These are phyloP conservation scores for Poicephalus meyeri DNA, from an alignment of 2,113 vertebrate genomes.

Conservation along the genomic window DNA sequence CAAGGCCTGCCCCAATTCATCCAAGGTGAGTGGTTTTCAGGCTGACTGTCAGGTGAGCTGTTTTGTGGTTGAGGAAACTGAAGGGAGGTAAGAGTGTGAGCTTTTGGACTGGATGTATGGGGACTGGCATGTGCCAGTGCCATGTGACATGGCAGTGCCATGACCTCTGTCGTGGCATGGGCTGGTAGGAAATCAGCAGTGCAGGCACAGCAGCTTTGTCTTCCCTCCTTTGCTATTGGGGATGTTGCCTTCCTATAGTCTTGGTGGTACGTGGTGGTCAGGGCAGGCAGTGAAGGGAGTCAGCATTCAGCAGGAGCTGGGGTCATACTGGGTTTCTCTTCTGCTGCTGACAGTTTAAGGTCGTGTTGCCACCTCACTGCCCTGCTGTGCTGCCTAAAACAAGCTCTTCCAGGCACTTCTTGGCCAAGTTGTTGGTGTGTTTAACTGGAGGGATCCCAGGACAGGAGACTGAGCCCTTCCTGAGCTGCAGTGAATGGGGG, in stretches of 20 bases:
- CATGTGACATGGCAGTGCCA: too few species aligned
- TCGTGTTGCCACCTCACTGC: neutral
- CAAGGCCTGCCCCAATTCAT: too few species aligned
- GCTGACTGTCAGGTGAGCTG: too few species aligned
- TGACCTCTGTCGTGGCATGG: neutral
- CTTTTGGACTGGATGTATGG: too few species aligned
- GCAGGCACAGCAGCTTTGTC: fast-evolving
- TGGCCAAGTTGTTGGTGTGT: neutral
- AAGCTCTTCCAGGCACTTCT: fast-evolving
- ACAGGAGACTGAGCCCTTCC: neutral
- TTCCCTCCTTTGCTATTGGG: neutral
- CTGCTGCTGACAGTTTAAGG: neutral
- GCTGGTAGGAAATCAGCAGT: neutral
- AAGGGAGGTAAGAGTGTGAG: too few species aligned
- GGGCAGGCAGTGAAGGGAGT: neutral
- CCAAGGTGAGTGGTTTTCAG: too few species aligned
- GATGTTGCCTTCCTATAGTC: neutral
- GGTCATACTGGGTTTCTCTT: neutral
- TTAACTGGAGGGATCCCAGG: neutral
- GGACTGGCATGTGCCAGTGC: neutral
- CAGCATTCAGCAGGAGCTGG: neutral
- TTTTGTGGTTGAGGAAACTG: too few species aligned
- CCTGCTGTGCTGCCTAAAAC: neutral
- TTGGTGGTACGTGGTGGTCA: neutral
- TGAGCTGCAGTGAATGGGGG: neutral